phyloP scores from a whole-genome alignment of 2,113 vertebrate species.

The Oreochromis spilurus region DNA sequence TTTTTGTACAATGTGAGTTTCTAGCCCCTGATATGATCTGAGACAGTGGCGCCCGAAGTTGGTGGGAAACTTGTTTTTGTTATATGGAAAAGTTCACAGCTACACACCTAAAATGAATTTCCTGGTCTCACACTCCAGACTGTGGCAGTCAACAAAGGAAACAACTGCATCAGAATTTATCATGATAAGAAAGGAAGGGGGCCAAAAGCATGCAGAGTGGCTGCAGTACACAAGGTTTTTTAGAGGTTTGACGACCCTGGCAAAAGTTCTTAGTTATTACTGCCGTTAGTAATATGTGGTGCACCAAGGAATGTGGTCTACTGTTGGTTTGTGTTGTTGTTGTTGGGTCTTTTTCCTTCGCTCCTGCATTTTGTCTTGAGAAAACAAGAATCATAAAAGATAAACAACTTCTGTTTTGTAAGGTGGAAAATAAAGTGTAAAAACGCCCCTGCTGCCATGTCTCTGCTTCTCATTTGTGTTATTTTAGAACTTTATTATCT shows the following conservation, averaged over 20 bases:
- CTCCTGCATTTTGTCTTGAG: background rate
- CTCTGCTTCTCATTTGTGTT: background rate
- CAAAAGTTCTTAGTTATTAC: background rate
- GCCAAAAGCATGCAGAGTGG: background rate
- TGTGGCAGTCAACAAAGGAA: background rate
- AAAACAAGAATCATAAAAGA: background rate
- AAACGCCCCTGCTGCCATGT: rapidly evolving
- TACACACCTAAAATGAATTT: background rate
- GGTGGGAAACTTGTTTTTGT: background rate
- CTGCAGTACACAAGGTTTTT: rapidly evolving
- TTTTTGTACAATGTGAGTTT: background rate
- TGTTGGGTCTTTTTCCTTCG: background rate
- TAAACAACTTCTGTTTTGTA: background rate
- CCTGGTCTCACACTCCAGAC: background rate
- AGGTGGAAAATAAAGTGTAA: background rate
- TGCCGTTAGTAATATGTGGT: background rate
- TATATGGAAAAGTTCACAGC: background rate
- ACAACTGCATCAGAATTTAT: background rate
- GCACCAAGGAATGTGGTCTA: background rate
- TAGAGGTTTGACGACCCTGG: rapidly evolving
- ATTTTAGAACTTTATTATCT: background rate
- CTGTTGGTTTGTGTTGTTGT: background rate
- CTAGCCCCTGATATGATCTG: background rate
- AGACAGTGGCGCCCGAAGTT: rapidly evolving
- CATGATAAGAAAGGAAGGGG: background rate